A percentile compares a stretch with the other conserved stretches of the same genome.
Conservation (phyloP, 2,797 vertebrate genomes). For the Pachyuromys duprasi region DNA sequence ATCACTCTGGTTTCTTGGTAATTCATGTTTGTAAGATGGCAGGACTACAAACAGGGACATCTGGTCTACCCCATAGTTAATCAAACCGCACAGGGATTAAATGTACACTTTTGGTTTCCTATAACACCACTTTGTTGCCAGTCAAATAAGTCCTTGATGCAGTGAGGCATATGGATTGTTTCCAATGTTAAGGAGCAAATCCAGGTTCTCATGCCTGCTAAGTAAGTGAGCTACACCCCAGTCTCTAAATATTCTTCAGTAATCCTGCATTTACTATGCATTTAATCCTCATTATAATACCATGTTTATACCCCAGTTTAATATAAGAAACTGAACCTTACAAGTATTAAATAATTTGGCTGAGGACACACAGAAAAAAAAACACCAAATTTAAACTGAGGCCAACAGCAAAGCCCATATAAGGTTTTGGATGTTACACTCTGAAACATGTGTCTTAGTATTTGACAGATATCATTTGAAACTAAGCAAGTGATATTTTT, state of each 20-base stretch:
- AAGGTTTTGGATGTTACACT: conserved; percentile 3
- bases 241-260: background rate
- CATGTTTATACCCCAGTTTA: background rate
- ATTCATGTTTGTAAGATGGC: background rate
- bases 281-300: conserved; percentile 35
- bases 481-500: background rate
- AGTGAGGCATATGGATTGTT: background rate
- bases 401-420: background rate
- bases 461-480: conserved; percentile 30
- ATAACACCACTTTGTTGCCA: background rate
- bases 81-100: background rate
- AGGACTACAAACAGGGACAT: background rate
- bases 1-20: conserved; percentile 8
- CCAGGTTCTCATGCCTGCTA: background rate
- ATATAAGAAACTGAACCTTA: background rate
- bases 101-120: background rate
- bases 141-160: background rate
- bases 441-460: background rate
- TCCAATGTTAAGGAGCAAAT: background rate
- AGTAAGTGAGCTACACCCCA: background rate
- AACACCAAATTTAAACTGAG: background rate
- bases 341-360: background rate
- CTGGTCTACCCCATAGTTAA: background rate
- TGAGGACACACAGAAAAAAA: background rate
- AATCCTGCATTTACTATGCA: background rate